phyloP scores from a whole-genome alignment of 2,888 invertebrate genomes.

The Meta bourneti region DNA sequence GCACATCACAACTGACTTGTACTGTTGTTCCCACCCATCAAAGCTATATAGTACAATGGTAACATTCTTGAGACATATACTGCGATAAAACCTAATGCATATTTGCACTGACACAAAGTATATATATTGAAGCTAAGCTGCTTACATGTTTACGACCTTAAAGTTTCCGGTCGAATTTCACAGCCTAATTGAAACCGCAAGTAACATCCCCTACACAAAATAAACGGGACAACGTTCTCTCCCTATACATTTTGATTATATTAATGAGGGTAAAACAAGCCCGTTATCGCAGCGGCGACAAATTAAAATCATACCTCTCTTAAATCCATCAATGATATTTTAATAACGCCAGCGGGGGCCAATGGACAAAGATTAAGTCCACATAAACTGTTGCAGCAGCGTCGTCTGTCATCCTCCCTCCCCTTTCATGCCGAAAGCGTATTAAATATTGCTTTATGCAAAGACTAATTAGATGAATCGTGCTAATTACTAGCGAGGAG shows the following conservation, averaged over 20 bases:
- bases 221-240: too few relatives aligned
- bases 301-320: conserved; percentile 19
- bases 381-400: conserved; percentile 34
- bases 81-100: too few relatives aligned
- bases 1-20: too few relatives aligned
- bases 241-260: not conserved
- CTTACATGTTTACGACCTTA: too few relatives aligned
- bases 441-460: conserved; percentile 63
- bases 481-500: conserved; percentile 29
- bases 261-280: conserved; percentile 11
- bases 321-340: conserved; percentile 17
- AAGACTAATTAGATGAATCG: conserved; percentile 47
- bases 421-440: conserved; percentile 14
- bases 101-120: too few relatives aligned
- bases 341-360: conserved; percentile 13
- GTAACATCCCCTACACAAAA: too few relatives aligned
- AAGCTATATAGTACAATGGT: too few relatives aligned
- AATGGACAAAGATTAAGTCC: not conserved
- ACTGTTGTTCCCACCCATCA: too few relatives aligned
- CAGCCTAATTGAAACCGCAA: too few relatives aligned
- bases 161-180: too few relatives aligned
- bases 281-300: not conserved
- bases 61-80: too few relatives aligned
- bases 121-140: too few relatives aligned
- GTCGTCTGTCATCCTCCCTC: not conserved